Conservation (phyloP, 2,888 invertebrate genomes). For the Idaea biselata region DNA sequence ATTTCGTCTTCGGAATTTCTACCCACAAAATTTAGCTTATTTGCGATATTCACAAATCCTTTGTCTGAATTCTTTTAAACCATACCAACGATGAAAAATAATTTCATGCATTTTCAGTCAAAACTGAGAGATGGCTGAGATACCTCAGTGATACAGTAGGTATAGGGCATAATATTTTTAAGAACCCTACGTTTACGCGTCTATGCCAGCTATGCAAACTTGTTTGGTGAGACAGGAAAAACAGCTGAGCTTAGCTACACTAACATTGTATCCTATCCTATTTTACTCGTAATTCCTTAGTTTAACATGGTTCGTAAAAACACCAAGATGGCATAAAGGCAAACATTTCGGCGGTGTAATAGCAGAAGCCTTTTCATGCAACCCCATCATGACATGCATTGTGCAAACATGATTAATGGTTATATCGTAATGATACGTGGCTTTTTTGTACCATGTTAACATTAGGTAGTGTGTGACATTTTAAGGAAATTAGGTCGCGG, state of each 20-base stretch:
- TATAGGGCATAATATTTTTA: too few species aligned
- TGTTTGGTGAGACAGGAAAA: too few species aligned
- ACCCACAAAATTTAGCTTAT: neutral
- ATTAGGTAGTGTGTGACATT: slow-evolving; percentile 61
- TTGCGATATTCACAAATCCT: too few species aligned
- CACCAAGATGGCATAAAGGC: slow-evolving; percentile 44
- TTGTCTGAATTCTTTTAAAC: too few species aligned
- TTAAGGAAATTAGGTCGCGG: slow-evolving; percentile 58
- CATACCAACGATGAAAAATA: too few species aligned
- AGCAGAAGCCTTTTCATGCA: slow-evolving; percentile 62
- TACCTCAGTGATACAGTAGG: too few species aligned
- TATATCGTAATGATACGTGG: slow-evolving; percentile 64
- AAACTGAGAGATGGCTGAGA: too few species aligned
- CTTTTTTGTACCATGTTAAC: slow-evolving; percentile 52
- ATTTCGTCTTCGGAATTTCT: neutral
- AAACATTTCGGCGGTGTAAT: slow-evolving; percentile 60
- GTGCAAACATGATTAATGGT: slow-evolving; percentile 74
- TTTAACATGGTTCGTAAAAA: neutral
- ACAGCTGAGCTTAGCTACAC: too few species aligned
- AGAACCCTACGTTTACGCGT: too few species aligned
- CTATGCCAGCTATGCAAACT: too few species aligned
- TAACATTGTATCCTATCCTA: too few species aligned
- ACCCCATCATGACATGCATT: slow-evolving; percentile 64
- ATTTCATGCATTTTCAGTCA: too few species aligned
- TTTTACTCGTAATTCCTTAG: neutral